These are phyloP conservation scores for Theretra japonica DNA, from an alignment of 2,888 invertebrate species.

Conservation along the genomic window DNA sequence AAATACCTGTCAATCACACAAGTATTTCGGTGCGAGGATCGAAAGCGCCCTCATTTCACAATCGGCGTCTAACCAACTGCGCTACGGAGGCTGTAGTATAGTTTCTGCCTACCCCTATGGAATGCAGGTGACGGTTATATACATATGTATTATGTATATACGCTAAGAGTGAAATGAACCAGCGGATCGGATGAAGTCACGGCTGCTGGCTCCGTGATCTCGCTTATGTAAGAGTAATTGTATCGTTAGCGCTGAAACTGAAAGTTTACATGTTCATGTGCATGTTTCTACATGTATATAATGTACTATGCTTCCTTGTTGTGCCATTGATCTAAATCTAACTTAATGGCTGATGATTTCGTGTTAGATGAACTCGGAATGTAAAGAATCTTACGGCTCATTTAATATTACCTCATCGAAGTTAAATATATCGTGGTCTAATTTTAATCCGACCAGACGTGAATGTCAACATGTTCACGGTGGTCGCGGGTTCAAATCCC, in stretches of 20 bases:
- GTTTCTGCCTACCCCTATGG: too few relatives aligned
- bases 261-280: conserved; percentile 23
- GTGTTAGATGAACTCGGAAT: neutral
- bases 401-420: too few relatives aligned
- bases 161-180: conserved; percentile 17
- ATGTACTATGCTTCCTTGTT: conserved; percentile 19
- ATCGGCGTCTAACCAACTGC: too few relatives aligned
- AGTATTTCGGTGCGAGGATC: too few relatives aligned
- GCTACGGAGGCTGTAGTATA: too few relatives aligned
- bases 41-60: too few relatives aligned
- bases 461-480: too few relatives aligned
- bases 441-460: too few relatives aligned
- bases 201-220: conserved; percentile 32
- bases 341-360: neutral
- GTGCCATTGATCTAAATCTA: conserved; percentile 21
- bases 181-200: conserved; percentile 29
- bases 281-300: conserved; percentile 15
- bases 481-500: too few relatives aligned
- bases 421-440: too few relatives aligned
- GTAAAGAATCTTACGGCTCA: too few relatives aligned
- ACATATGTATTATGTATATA: neutral
- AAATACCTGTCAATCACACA: too few relatives aligned
- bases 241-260: conserved; percentile 29
- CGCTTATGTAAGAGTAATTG: conserved; percentile 32
- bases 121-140: neutral